Percentiles rank a stretch among this genome's conserved stretches.
Conservation (phyloP, 1,140 invertebrate species). For the Rhopalosiphum padi region DNA sequence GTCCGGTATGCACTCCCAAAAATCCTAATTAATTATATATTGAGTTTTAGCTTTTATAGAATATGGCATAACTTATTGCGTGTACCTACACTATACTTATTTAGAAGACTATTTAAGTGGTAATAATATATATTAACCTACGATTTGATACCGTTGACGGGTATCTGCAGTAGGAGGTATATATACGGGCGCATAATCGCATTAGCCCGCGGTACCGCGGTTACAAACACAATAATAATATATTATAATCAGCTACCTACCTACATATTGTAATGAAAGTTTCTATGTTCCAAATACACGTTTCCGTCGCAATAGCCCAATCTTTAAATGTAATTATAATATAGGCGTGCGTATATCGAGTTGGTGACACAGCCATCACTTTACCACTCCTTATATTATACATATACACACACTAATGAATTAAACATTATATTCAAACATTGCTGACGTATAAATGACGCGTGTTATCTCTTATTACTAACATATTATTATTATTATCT, state of each 20-base stretch:
- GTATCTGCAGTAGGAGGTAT: neutral
- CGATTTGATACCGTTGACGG: neutral
- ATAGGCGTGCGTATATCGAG: neutral
- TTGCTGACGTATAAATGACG: neutral
- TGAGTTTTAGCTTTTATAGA: neutral
- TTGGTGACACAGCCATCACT: conserved; percentile 4
- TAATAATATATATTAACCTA: neutral
- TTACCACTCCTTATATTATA: neutral
- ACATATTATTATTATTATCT: conserved; percentile 5
- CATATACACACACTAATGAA: neutral
- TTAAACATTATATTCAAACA: neutral
- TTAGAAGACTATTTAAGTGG: neutral
- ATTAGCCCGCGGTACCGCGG: neutral
- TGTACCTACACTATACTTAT: neutral
- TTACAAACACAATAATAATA: conserved; percentile 14
- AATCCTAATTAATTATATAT: neutral
- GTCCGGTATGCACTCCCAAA: neutral
- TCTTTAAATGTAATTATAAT: conserved; percentile 14
- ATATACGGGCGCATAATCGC: neutral
- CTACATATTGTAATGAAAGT: neutral
- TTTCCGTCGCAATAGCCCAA: neutral
- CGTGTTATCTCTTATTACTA: neutral
- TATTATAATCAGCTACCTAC: conserved; percentile 16
- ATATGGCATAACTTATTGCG: neutral
- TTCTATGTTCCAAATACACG: neutral